Evolutionary conservation across 2,888 invertebrate genomes (phyloP).

Genomic region (Hecatera dysodea): DNA sequence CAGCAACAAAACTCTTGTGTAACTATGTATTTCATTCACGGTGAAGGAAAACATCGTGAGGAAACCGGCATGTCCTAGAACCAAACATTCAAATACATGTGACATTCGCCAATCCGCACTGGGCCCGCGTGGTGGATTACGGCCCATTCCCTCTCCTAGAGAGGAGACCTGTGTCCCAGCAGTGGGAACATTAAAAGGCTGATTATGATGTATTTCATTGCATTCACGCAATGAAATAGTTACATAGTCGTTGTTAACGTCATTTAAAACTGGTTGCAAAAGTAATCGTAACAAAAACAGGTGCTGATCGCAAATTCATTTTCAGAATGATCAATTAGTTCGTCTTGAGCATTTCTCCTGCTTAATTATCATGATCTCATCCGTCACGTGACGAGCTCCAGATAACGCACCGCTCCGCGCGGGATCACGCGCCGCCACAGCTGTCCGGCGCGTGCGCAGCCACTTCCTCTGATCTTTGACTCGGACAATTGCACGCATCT

Average conservation of each 20-base stretch:
- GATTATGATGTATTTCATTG: too few species aligned
- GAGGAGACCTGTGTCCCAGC: too few species aligned
- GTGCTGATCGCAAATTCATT: conserved; percentile 1
- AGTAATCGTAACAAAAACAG: background rate
- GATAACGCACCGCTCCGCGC: conserved; percentile 69
- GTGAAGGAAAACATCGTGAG: too few species aligned
- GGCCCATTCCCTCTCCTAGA: too few species aligned
- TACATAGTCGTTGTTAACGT: too few species aligned
- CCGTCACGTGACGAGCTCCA: conserved; percentile 73
- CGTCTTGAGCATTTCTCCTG: conserved; percentile 33
- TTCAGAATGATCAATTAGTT: conserved; percentile 10
- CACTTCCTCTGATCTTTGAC: conserved; percentile 91
- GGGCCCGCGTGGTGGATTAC: too few species aligned
- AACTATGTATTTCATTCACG: background rate
- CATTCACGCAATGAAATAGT: too few species aligned
- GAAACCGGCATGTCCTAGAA: too few species aligned
- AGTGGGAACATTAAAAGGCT: too few species aligned
- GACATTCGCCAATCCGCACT: too few species aligned
- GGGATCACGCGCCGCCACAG: conserved; percentile 55
- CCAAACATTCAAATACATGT: too few species aligned
- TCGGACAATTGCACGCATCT: conserved; percentile 88
- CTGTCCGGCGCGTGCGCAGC: conserved; percentile 79
- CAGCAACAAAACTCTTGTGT: background rate
- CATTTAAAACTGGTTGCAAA: background rate
- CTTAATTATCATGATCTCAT: conserved; percentile 64